Conservation (phyloP, 2,113 vertebrate genomes). For the Lichenostomus cassidix region DNA sequence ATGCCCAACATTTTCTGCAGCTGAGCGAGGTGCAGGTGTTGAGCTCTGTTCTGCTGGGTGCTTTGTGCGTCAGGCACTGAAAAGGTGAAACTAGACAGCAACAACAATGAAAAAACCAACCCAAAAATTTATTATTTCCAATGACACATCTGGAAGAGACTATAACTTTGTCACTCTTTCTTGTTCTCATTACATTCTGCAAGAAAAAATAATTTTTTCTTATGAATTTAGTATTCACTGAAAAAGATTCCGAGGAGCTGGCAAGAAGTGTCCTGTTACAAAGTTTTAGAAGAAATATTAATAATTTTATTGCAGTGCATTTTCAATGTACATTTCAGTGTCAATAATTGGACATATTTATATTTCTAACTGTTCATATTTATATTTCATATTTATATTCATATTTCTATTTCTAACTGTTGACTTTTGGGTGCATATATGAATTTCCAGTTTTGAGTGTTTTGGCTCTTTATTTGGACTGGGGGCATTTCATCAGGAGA, state of each 20-base stretch:
- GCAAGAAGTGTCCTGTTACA: not conserved
- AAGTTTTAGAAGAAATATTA: not conserved
- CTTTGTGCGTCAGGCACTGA: not conserved
- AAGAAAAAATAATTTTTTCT: not conserved
- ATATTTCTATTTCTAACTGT: not conserved
- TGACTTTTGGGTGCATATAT: not conserved
- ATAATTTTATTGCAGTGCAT: not conserved
- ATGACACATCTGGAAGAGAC: not conserved
- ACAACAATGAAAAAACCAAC: not conserved
- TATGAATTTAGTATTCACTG: not conserved
- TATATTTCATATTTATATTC: not conserved
- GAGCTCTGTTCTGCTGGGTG: not conserved
- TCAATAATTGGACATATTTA: not conserved
- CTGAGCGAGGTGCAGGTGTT: not conserved
- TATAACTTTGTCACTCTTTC: not conserved
- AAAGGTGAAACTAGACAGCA: not conserved
- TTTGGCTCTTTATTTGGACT: not conserved
- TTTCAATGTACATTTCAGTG: not conserved
- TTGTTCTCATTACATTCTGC: accelerated
- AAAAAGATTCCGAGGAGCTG: not conserved
- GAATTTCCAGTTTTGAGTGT: not conserved
- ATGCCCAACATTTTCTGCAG: accelerated
- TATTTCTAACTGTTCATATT: too few species aligned
- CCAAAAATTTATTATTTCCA: not conserved
- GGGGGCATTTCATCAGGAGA: not conserved